A percentile compares a stretch with the other conserved stretches of the same genome.
These are phyloP conservation scores for Noctua janthina DNA, from an alignment of 2,888 invertebrate species.

Conservation along the genomic window DNA sequence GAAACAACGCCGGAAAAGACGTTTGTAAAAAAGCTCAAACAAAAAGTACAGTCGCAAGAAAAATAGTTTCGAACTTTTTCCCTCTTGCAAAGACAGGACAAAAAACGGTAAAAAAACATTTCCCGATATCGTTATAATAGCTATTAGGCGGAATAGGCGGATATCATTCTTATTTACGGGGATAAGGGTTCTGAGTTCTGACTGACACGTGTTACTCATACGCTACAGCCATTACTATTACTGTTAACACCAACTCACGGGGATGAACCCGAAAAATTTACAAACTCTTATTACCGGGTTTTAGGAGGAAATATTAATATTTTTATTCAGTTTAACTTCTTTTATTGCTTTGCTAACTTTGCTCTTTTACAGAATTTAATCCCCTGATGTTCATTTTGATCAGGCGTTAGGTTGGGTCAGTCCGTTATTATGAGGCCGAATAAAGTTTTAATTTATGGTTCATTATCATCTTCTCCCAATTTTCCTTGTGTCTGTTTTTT, in stretches of 20 bases:
- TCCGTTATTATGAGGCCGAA: slow-evolving; percentile 30
- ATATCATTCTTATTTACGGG: slow-evolving; percentile 26
- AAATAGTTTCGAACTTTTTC: slow-evolving; percentile 37
- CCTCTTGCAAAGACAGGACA: slow-evolving; percentile 11
- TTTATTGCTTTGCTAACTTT: slow-evolving; percentile 72
- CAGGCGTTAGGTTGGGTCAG: slow-evolving; percentile 42
- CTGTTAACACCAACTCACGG: slow-evolving; percentile 38
- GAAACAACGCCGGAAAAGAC: slow-evolving; percentile 18
- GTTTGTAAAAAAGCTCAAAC: slow-evolving; percentile 26
- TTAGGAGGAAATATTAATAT: slow-evolving; percentile 68
- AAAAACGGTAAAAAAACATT: slow-evolving; percentile 23
- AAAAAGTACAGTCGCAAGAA: slow-evolving; percentile 32
- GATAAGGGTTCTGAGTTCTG: neutral
- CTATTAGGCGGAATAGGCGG: slow-evolving; percentile 10
- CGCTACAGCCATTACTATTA: slow-evolving; percentile 19
- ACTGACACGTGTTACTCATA: slow-evolving; percentile 14
- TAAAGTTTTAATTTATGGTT: slow-evolving; percentile 60
- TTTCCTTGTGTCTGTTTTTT: slow-evolving; percentile 28
- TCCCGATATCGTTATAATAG: slow-evolving; percentile 23
- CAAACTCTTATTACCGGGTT: slow-evolving; percentile 69
- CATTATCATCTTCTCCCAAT: slow-evolving; percentile 20
- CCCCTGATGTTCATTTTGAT: slow-evolving; percentile 64
- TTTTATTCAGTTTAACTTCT: slow-evolving; percentile 64
- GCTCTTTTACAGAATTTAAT: slow-evolving; percentile 56
- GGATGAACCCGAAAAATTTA: slow-evolving; percentile 62